Conservation (phyloP, 2,113 vertebrate species). For the Patagioenas fasciata region DNA sequence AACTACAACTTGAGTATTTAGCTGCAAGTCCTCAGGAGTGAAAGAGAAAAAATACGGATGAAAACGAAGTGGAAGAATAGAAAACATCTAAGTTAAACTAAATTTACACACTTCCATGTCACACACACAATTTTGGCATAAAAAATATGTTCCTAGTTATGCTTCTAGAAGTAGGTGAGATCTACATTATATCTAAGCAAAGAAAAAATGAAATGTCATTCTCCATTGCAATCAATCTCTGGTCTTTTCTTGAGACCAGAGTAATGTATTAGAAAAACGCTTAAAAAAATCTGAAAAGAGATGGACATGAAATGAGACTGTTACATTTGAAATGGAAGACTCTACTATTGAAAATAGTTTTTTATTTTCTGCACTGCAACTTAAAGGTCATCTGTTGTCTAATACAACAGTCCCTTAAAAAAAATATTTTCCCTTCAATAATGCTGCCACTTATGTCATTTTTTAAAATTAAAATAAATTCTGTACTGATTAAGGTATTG, state of each 20-base stretch:
- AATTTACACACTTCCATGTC: neutral
- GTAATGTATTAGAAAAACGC: neutral
- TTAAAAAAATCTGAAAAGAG: neutral
- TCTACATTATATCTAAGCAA: neutral
- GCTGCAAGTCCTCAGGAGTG: neutral
- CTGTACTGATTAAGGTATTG: neutral
- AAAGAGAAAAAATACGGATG: neutral
- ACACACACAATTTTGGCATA: neutral
- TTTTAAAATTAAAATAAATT: conserved; percentile 20
- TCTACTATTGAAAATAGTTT: neutral
- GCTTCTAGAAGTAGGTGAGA: neutral
- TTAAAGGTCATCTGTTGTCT: neutral
- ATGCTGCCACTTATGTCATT: neutral
- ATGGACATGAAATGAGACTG: neutral
- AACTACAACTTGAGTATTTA: neutral
- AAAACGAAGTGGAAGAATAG: neutral
- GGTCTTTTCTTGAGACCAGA: neutral
- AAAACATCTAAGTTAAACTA: neutral
- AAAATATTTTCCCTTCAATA: neutral
- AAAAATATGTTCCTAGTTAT: neutral
- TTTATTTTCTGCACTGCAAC: neutral
- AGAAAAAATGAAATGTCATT: conserved; percentile 12
- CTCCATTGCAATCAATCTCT: neutral
- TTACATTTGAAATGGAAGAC: conserved; percentile 5
- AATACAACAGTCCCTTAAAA: neutral